phyloP scores from a whole-genome alignment of 2,113 vertebrate genomes.

The Dermatemys mawii region DNA sequence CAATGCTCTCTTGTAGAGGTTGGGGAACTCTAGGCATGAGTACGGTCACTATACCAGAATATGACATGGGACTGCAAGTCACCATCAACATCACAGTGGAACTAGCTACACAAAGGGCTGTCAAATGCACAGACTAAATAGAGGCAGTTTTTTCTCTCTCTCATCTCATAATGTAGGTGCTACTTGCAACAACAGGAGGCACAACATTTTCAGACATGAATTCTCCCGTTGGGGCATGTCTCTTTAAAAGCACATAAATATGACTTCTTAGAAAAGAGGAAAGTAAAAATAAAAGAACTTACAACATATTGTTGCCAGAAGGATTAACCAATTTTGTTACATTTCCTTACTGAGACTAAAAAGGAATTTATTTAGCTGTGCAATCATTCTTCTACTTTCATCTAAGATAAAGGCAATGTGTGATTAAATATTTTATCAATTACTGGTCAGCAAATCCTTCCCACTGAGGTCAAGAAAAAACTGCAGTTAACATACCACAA shows the following conservation, averaged over 20 bases:
- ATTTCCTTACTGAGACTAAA: not conserved
- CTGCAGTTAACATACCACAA: not conserved
- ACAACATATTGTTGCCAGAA: not conserved
- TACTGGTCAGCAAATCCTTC: not conserved
- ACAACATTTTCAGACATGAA: not conserved
- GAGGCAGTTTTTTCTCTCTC: not conserved
- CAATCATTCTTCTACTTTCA: not conserved
- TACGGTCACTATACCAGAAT: slow-evolving; percentile 9
- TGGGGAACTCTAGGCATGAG: not conserved
- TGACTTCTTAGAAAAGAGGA: not conserved
- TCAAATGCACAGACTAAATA: not conserved
- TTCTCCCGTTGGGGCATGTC: not conserved
- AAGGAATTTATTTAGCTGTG: not conserved
- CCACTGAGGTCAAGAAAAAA: not conserved
- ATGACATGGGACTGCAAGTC: slow-evolving; percentile 15
- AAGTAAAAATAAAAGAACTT: not conserved
- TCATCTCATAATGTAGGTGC: not conserved
- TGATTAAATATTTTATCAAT: not conserved
- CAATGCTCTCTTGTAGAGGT: not conserved
- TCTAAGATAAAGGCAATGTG: not conserved
- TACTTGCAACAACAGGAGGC: not conserved
- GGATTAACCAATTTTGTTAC: not conserved
- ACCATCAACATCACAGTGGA: not conserved
- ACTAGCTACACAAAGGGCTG: not conserved
- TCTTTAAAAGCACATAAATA: not conserved